These are phyloP conservation scores for Cosmia pyralina DNA, from an alignment of 2,888 invertebrate species.

Conservation along the genomic window DNA sequence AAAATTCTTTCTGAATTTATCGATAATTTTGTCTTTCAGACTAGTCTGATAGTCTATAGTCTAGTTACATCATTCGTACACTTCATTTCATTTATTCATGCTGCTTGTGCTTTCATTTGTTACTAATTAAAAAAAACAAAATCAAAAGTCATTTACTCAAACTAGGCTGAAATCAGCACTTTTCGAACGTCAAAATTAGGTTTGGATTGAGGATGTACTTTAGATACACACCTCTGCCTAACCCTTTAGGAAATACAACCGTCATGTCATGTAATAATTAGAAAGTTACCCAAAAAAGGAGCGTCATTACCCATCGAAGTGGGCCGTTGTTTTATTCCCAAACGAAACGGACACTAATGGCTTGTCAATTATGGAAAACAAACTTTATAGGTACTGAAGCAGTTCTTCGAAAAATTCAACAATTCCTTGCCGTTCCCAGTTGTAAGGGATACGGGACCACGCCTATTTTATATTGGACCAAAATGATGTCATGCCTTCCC, in stretches of 20 bases:
- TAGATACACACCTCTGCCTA: neutral
- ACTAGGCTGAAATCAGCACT: too few relatives aligned
- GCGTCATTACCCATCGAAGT: constrained; percentile 8
- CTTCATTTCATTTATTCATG: too few relatives aligned
- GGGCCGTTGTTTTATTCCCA: neutral
- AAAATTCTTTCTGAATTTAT: neutral
- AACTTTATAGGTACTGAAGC: neutral
- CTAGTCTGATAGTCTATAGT: too few relatives aligned
- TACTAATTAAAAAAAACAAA: too few relatives aligned
- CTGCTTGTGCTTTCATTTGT: too few relatives aligned
- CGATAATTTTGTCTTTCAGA: neutral
- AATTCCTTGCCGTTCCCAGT: neutral
- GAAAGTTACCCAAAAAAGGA: neutral
- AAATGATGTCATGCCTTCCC: neutral
- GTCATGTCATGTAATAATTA: neutral
- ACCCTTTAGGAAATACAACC: neutral
- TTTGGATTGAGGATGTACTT: neutral
- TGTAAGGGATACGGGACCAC: neutral
- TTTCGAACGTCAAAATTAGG: neutral
- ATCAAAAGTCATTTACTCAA: too few relatives aligned
- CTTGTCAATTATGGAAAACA: constrained; percentile 36
- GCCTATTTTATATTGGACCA: neutral
- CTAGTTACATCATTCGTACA: too few relatives aligned
- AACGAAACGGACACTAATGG: constrained; percentile 38
- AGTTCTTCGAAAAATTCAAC: constrained; percentile 16